phyloP scores from a whole-genome alignment of 2,113 vertebrate genomes.

The Pheucticus melanocephalus region DNA sequence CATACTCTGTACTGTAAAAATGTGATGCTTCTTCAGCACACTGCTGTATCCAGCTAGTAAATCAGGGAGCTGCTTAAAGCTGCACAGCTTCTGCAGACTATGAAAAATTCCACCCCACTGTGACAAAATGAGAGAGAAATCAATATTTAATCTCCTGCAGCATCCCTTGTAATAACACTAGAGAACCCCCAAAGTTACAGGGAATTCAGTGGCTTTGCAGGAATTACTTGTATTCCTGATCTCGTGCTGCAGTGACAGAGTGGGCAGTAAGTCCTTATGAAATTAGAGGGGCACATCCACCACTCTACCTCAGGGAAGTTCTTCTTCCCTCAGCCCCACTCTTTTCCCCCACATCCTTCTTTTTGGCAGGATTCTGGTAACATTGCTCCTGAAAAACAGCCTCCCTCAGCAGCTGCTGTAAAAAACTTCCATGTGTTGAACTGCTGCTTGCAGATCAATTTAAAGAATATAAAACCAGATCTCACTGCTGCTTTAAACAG shows the following conservation, averaged over 20 bases:
- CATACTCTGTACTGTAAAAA: neutral
- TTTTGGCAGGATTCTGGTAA: neutral
- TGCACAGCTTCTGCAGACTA: neutral
- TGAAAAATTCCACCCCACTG: slow-evolving; percentile 20
- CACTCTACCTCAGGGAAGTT: neutral
- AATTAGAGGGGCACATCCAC: neutral
- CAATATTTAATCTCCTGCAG: slow-evolving; percentile 61
- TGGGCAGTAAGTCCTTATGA: neutral
- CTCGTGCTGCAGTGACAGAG: neutral
- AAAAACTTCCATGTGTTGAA: neutral
- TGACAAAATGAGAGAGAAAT: slow-evolving; percentile 31
- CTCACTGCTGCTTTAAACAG: neutral
- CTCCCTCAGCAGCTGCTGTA: neutral
- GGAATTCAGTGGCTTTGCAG: neutral
- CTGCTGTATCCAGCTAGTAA: neutral
- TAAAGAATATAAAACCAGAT: neutral
- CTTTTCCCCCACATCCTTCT: neutral
- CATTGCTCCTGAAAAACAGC: neutral
- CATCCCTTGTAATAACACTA: neutral
- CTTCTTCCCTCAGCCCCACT: neutral
- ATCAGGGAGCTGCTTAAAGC: slow-evolving; percentile 29
- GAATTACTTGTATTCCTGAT: neutral
- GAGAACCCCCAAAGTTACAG: neutral
- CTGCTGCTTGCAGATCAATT: neutral
- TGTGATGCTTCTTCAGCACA: neutral